phyloP scores from a whole-genome alignment of 1,140 invertebrate species.

The Brachionus koreanus region DNA sequence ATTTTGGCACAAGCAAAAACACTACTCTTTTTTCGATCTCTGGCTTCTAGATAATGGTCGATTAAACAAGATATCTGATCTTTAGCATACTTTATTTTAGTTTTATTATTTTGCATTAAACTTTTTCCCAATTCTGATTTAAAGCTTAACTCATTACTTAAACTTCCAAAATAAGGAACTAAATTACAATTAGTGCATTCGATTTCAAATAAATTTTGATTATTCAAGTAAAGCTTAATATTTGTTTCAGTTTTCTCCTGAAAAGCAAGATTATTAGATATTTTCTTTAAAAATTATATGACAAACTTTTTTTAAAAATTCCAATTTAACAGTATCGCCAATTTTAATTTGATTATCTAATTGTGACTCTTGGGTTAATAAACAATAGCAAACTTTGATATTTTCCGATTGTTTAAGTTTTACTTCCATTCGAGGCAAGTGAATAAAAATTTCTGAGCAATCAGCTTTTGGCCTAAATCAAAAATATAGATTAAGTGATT shows the following conservation, averaged over 20 bases:
- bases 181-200: background rate
- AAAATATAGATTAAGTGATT: background rate
- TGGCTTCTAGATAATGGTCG: background rate
- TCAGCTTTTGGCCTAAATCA: background rate
- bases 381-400: background rate
- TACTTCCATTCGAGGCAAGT: background rate
- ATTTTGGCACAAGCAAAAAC: background rate
- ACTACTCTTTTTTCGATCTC: background rate
- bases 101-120: background rate
- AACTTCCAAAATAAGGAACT: background rate
- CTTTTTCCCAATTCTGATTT: background rate
- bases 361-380: background rate
- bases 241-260: background rate
- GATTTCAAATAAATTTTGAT: background rate
- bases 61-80: background rate
- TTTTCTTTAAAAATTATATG: background rate
- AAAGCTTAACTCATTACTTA: background rate
- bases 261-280: background rate
- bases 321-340: background rate
- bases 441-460: background rate
- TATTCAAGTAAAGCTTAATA: background rate
- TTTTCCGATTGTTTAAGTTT: background rate
- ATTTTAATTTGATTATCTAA: background rate
- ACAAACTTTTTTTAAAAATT: background rate
- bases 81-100: background rate